Base-by-base conservation (phyloP, 2,888 invertebrate species). In the Mermis nigrescens region DNA sequence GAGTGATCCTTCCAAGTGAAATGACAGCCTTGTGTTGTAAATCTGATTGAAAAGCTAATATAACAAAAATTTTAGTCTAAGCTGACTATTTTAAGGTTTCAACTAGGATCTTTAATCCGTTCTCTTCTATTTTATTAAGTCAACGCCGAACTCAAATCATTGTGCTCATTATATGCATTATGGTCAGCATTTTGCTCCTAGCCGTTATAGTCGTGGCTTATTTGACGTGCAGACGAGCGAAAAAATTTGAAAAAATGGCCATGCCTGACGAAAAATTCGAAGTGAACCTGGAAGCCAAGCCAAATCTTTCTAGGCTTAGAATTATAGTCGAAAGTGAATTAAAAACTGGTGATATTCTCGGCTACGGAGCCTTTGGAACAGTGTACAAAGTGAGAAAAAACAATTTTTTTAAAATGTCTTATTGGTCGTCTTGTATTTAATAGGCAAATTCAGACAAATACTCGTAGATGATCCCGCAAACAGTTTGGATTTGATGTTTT, bases 291-390 rank as follows among this genome's bases (percentile, higher is more conserved):
- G 46, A 7, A 7, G 59, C 89, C 0, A 85, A 86, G 69, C 92
- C 94, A 4, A 94, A 95, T 76, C 78, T 92, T 64, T 86, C 90
- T 0, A 86, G 89, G 74, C 76, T 95, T 64, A 79, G 88, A 60
- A 88, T 92, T 57, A 86, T 94, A 45, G 91, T 89, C 73, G 92
- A 94, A 74, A 86, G 83, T 0, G 92, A 94, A 73, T 80, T 95
- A 69, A 78, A 91, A 3, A 82, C 83, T 70, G 91, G 92, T 1
- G 86, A 85, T n/a, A 84, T 88, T 69, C 79, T 94, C 19, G 94
- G 94, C 2, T 86, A 83, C 72, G 94, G 94, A 22, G 94, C 94
- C 12, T 95, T 95, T 72, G 94, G 94, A 0, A 88, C 88, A 66
- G 95, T 95, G 0, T 90, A 86, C 73, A 90, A 90, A 73, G 76